Percentiles rank a stretch among this genome's conserved stretches.
These are phyloP conservation scores for Batillaria attramentaria DNA, from an alignment of 1,140 invertebrate species.

Conservation along the genomic window DNA sequence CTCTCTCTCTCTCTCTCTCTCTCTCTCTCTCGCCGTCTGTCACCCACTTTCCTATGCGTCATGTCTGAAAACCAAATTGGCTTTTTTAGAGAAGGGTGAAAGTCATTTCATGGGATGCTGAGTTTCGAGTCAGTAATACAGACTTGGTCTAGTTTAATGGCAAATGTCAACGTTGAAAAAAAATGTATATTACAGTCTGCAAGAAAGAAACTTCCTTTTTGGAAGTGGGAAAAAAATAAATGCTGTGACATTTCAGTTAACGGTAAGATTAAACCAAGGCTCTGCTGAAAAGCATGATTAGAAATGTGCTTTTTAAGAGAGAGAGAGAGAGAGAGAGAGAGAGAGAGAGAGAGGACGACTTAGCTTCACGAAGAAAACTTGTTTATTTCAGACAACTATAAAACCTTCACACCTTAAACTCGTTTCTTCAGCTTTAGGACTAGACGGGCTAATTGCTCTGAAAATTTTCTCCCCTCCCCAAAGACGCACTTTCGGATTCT, in stretches of 20 bases:
- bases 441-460: no score
- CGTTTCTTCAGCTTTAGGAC: no score
- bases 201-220: not conserved
- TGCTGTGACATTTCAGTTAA: no score
- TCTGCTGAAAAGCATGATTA: no score
- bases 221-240: not conserved
- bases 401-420: no score
- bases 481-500: no score
- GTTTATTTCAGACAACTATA: no score
- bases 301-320: not conserved
- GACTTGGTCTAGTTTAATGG: not conserved
- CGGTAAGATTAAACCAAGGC: no score
- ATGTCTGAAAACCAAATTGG: not conserved
- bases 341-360: not conserved
- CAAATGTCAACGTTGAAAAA: not conserved
- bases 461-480: no score
- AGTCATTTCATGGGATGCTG: not conserved
- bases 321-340: slow-evolving; percentile 2
- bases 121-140: not conserved
- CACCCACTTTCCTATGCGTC: not conserved
- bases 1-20: not conserved
- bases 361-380: no score
- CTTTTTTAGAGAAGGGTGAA: not conserved
- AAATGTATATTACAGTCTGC: not conserved
- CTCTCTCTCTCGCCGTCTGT: not conserved